Conservation (phyloP, 1,140 invertebrate species). For the Drosophila nannoptera region DNA sequence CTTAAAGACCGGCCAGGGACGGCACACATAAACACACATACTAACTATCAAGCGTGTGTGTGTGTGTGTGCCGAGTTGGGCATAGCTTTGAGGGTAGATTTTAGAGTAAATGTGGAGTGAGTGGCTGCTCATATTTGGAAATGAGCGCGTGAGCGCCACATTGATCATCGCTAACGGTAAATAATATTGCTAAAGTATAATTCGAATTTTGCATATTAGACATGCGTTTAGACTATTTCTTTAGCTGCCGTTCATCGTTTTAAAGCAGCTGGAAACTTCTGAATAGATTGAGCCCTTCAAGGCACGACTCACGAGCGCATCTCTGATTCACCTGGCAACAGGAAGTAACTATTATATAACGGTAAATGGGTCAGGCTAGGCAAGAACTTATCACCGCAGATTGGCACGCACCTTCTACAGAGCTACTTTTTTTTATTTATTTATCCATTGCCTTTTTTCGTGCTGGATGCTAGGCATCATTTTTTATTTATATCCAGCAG, state of each 20-base stretch:
- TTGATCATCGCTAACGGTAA: too few species aligned
- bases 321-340: slow-evolving; percentile 36
- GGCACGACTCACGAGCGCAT: slow-evolving; percentile 50
- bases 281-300: background rate
- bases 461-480: slow-evolving; percentile 51
- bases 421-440: slow-evolving; percentile 18
- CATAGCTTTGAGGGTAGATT: slow-evolving; percentile 35
- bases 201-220: too few species aligned
- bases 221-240: too few species aligned
- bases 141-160: slow-evolving; percentile 16
- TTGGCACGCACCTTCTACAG: slow-evolving; percentile 56
- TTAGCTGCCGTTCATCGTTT: too few species aligned
- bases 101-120: slow-evolving; percentile 6
- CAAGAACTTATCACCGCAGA: slow-evolving; percentile 37
- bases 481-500: slow-evolving; percentile 66
- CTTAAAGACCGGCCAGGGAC: slow-evolving; percentile 32
- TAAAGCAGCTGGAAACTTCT: background rate
- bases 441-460: slow-evolving; percentile 23
- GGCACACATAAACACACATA: slow-evolving; percentile 7
- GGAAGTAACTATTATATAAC: slow-evolving; percentile 69
- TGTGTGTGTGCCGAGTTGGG: slow-evolving; percentile 7
- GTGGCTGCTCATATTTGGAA: slow-evolving; percentile 21
- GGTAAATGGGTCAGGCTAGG: slow-evolving; percentile 50
- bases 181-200: too few species aligned
- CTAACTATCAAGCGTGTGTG: slow-evolving; percentile 29